These are phyloP conservation scores for Alviniconcha strummeri DNA, from an alignment of 2,888 invertebrate species.

Conservation along the genomic window DNA sequence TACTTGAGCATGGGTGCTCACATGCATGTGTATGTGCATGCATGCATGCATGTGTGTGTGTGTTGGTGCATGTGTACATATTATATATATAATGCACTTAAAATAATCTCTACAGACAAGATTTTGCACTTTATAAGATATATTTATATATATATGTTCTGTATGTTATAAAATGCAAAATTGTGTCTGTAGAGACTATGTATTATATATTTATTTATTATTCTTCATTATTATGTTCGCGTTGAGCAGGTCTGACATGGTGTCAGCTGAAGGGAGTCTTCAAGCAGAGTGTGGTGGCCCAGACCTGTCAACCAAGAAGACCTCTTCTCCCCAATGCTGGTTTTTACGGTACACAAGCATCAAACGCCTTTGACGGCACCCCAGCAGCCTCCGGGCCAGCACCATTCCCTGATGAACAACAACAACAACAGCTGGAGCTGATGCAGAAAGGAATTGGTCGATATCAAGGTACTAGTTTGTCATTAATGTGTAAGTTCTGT, in stretches of 20 bases:
- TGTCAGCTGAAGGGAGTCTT: slow-evolving; percentile 7
- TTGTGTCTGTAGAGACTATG: too few species aligned
- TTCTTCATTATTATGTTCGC: too few species aligned
- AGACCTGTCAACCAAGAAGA: background rate
- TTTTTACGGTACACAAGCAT: too few species aligned
- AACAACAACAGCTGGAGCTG: background rate
- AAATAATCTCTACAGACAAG: too few species aligned
- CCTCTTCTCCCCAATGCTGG: background rate
- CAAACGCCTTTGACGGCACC: too few species aligned
- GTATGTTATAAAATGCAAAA: too few species aligned
- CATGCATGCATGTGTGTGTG: slow-evolving; percentile 14
- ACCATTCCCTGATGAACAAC: background rate
- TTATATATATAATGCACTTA: too few species aligned
- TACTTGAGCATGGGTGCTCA: too few species aligned
- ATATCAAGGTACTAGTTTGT: background rate
- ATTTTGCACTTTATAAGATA: too few species aligned
- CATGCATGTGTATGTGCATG: background rate
- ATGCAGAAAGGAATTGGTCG: slow-evolving; percentile 17
- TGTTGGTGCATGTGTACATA: too few species aligned
- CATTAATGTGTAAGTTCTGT: background rate
- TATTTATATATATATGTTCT: too few species aligned
- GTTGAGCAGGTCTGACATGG: slow-evolving; percentile 10
- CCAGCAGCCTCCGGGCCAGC: background rate
- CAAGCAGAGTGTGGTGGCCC: background rate
- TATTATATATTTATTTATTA: too few species aligned